These are phyloP conservation scores for Brachyalestes nurse DNA, from an alignment of 2,797 vertebrate species.

Conservation along the genomic window DNA sequence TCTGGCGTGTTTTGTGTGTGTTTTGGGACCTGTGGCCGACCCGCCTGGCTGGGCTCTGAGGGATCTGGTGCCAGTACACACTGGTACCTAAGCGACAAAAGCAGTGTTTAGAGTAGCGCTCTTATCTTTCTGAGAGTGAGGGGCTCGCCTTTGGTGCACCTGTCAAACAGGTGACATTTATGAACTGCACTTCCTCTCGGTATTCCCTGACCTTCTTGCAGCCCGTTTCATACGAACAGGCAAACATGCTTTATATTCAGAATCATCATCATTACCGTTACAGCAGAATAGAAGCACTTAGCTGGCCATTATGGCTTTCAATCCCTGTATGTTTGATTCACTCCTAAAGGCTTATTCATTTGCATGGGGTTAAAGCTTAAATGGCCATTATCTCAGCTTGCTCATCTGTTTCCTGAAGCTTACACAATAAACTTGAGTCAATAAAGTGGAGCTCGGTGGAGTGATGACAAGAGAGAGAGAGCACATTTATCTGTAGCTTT, in stretches of 20 bases:
- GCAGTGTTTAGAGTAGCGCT: neutral
- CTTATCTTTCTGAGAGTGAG: neutral
- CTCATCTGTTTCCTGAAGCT: slow-evolving; percentile 45
- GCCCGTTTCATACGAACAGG: slow-evolving; percentile 22
- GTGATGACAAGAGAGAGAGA: slow-evolving; percentile 20
- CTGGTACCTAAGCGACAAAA: too few species aligned
- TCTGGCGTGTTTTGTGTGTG: neutral
- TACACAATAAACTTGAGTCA: slow-evolving; percentile 47
- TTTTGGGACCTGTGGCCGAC: too few species aligned
- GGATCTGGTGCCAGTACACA: too few species aligned
- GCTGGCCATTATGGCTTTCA: slow-evolving; percentile 29
- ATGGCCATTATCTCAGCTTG: slow-evolving; percentile 43
- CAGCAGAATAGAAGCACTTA: slow-evolving; percentile 38
- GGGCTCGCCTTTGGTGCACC: slow-evolving; percentile 1
- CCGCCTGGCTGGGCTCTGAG: too few species aligned
- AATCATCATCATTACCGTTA: slow-evolving; percentile 12
- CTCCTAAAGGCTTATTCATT: slow-evolving; percentile 55
- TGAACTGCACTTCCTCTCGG: slow-evolving; percentile 5
- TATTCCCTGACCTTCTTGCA: neutral
- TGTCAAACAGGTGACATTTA: slow-evolving; percentile 29
- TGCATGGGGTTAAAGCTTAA: slow-evolving; percentile 58
- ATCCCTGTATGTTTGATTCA: slow-evolving; percentile 56
- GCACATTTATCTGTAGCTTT: slow-evolving; percentile 46
- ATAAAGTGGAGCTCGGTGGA: slow-evolving; percentile 43
- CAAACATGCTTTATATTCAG: slow-evolving; percentile 31